Percentiles rank a stretch among this genome's conserved stretches.
Evolutionary conservation across 2,113 vertebrate species (phyloP).

Genomic region (Charadrius vociferus): DNA sequence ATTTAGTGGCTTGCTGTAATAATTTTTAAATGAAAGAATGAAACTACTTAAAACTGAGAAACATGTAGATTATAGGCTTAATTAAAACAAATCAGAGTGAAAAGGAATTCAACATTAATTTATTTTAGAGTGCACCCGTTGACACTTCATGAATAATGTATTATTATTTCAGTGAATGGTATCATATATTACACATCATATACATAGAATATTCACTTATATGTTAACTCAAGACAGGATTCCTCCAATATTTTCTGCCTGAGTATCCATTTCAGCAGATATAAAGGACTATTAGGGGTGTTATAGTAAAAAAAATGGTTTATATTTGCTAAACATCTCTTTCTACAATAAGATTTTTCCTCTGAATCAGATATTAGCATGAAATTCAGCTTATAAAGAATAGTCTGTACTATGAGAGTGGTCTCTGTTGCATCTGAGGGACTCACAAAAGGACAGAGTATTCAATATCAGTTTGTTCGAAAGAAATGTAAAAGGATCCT

Average conservation of each 20-base stretch:
- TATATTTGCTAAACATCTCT: neutral
- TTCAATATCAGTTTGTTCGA: neutral
- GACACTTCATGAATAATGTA: conserved; percentile 1
- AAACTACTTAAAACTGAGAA: conserved; percentile 10
- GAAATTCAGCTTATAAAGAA: neutral
- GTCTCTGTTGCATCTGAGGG: neutral
- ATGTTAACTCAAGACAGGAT: neutral
- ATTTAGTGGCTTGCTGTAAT: neutral
- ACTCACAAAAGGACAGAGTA: neutral
- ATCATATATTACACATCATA: neutral
- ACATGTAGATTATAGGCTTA: conserved; percentile 9
- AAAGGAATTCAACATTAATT: conserved; percentile 5
- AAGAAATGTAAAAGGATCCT: neutral
- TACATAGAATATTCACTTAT: neutral
- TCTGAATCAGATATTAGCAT: neutral
- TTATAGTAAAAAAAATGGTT: neutral
- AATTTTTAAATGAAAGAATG: conserved; percentile 30
- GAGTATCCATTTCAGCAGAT: neutral
- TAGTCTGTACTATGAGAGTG: neutral
- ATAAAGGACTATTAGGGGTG: neutral
- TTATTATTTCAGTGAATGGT: neutral
- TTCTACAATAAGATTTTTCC: neutral
- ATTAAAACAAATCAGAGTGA: conserved; percentile 40
- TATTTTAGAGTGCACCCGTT: neutral
- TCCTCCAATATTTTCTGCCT: neutral